Evolutionary conservation across 2,113 vertebrate species (phyloP).

Genomic region (Sterna hirundo): DNA sequence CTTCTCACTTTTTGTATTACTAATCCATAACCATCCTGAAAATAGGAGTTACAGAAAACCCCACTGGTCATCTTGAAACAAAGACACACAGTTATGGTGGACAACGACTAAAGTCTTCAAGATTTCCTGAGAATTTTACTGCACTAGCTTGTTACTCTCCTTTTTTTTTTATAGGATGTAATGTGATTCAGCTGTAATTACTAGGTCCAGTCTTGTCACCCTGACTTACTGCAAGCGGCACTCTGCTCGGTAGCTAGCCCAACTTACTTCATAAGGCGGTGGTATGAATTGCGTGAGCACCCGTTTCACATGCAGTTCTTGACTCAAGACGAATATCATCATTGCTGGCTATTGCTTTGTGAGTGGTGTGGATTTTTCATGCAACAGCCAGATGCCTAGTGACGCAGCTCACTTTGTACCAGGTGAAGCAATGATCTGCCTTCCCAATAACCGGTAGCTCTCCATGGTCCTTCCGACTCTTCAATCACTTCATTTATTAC

Average conservation of each 20-base stretch:
- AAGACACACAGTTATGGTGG: background rate
- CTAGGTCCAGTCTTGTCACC: background rate
- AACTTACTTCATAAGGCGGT: background rate
- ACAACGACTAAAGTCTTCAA: background rate
- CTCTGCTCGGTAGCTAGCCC: background rate
- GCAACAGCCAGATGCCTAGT: background rate
- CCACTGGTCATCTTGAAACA: background rate
- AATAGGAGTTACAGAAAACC: background rate
- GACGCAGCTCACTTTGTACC: accelerated
- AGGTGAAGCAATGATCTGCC: background rate
- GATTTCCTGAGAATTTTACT: background rate
- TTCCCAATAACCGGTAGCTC: background rate
- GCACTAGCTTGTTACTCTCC: background rate
- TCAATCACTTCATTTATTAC: background rate
- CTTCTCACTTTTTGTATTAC: background rate
- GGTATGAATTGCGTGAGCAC: background rate
- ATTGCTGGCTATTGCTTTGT: background rate
- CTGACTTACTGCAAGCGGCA: background rate
- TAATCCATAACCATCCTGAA: background rate
- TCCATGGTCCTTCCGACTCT: slow-evolving; percentile 43
- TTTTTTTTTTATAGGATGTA: background rate
- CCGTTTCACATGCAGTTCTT: background rate
- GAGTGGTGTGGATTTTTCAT: background rate
- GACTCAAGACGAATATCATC: background rate
- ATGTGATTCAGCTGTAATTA: background rate